Evolutionary conservation across 2,888 invertebrate genomes (phyloP), one percentile per base, ranked within the genome.

Genomic region (Taphrorychus bicolor): DNA sequence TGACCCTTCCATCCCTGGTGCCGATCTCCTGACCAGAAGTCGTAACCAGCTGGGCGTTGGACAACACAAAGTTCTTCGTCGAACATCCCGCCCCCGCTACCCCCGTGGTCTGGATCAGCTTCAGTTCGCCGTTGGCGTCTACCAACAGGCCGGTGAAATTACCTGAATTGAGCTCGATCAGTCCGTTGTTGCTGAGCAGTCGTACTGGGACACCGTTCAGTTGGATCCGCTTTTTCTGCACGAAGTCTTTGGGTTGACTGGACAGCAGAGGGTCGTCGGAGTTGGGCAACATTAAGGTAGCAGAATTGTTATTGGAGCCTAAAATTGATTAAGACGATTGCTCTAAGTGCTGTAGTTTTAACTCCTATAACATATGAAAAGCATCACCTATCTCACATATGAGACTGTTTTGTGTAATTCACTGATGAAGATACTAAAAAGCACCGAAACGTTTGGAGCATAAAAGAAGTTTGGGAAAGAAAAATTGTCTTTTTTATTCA

Each of bases 231-330:
- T 86, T 86, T 45, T 84, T 83, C 0, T 84, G 81, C 52, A 84
- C 85, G 76, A 93, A 93, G 78, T 94, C 93, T 70, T 93, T 89
- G 0, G 94, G 93, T 73, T 90, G 93, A 66, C 93, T 93, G 0
- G 94, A 94, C 16, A 94, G 81, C 2, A 94, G 81, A 0, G 94
- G 94, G 80, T 94, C 94, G 76, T 94, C 94, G 0, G 93, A 93
- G 78, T 94, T 94, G 9, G 93, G 89, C 91, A 94, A 91, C 87
- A 94, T 94, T 76, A 93, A 91, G 42, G 68, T 68, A 3, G 90
- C 91, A 71, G 93, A 90, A 0, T 87, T 85, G 79, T n/a, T n/a
- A n/a, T 75, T 78, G 11, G 77, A 66, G 79, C 84, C 67, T 79
- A 81, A 40, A 45, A 22, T n/a, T n/a, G n/a, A 52, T 32, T 9